These are phyloP conservation scores for Tenthredo livida DNA, from an alignment of 2,888 invertebrate genomes.

Conservation along the genomic window DNA sequence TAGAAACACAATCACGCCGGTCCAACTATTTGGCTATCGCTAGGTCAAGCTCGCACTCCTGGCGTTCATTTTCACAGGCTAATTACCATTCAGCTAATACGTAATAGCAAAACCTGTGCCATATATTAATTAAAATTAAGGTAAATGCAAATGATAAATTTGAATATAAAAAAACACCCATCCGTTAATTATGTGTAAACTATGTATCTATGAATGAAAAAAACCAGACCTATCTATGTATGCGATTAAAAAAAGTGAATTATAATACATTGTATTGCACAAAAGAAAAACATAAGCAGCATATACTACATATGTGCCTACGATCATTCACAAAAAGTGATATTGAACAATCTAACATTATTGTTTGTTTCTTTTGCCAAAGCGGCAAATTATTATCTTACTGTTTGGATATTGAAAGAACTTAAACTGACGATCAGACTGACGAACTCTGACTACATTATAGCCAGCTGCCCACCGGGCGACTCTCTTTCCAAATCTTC, in stretches of 20 bases:
- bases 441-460: constrained; percentile 77
- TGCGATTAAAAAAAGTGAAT: constrained; percentile 43
- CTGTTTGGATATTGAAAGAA: constrained; percentile 77
- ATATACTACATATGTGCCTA: constrained; percentile 35
- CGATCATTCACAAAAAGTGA: constrained; percentile 42
- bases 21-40: not conserved
- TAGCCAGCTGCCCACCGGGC: constrained; percentile 77
- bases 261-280: constrained; percentile 53
- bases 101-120: constrained; percentile 38
- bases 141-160: constrained; percentile 33
- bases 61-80: constrained; percentile 22
- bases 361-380: constrained; percentile 60
- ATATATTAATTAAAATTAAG: constrained; percentile 43
- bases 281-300: constrained; percentile 38
- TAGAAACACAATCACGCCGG: constrained; percentile 31
- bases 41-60: constrained; percentile 34
- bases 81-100: constrained; percentile 27
- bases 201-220: constrained; percentile 32
- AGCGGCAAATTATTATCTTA: constrained; percentile 68
- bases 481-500: constrained; percentile 73
- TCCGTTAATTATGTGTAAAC: not conserved
- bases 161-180: constrained; percentile 5
- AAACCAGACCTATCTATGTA: constrained; percentile 44
- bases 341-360: constrained; percentile 1
- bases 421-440: constrained; percentile 76